Base-by-base conservation (phyloP, 1,140 invertebrate species). In the Halictus rubicundus region DNA sequence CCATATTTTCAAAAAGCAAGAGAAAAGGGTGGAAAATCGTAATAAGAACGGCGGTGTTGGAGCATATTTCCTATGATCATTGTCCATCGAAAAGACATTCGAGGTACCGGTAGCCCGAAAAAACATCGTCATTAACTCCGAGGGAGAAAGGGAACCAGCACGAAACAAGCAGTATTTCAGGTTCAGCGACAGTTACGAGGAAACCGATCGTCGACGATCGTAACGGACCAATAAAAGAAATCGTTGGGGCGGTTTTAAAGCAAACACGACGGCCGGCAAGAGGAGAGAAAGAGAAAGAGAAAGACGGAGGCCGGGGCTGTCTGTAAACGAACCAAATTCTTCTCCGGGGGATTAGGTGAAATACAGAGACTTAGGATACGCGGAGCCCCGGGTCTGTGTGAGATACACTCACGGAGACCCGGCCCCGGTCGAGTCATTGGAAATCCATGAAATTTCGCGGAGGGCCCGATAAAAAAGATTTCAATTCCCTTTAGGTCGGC, bases 401-500 rank as follows among this genome's bases (percentile, higher is more conserved):
- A 52, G 49, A 52, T 21, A 61, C n/a, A 37, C n/a, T 25, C 1
- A 0, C 16, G 39, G 21, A 39, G 37, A 68, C 49, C 57, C 27
- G 21, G n/a, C n/a, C 21, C 37, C 60, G 5, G 6, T 39, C 6
- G 3, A 25, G 46, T 68, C 73, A 59, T 66, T 59, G 52, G 52
- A 32, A 78, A 21, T 42, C 61, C 59, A 14, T 63, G 68, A 63
- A 78, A 71, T 78, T 78, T 63, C 32, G 7, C 16, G 14, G n/a
- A 21, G 23, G 3, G 8, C 32, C 32, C 54, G 57, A 77, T 77
- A 70, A 70, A 54, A 60, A 71, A 39, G 68, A 78, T 63, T 78
- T 71, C 68, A 39, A 63, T 78, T n/a, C 12, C 32, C n/a, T 37
- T 59, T 32, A n/a, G 52, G 19, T 68, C 54, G 19, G 19, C 23